Evolutionary conservation across 2,113 vertebrate genomes (phyloP), one percentile per base, ranked within the genome.

Genomic region (Guaruba guarouba): DNA sequence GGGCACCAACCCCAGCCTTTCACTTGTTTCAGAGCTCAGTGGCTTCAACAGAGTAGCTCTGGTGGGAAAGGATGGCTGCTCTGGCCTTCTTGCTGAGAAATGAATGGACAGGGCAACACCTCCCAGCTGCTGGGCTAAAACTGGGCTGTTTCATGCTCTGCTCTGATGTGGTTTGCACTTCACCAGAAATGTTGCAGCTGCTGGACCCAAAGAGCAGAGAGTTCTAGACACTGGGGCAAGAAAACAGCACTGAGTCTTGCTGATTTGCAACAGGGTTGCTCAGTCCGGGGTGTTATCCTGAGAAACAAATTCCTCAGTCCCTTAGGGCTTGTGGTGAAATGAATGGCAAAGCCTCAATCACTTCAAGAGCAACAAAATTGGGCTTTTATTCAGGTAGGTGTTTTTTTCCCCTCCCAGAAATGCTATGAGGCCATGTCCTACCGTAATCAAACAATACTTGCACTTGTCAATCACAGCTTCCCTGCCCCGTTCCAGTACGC

Each of bases 261-360:
- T 93, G 81, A 91, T 93, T 92, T 91, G 74, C 66, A 96, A 55
- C 86, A 86, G 59, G 23, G 63, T 79, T 95, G 55, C 73, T 84
- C 44, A 44, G 27, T 92, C 86, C 93, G 87, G 92, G 83, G 88
- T 90, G 88, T 92, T 95, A 95, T 89, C 92, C 92, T 96, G 93
- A 96, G 96, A 97, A 94, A 92, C 90, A 63, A 91, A 93, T 94
- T 95, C 77, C 59, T 67, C 52, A 82, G 62, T 69, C 86, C 96
- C 93, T 91, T 84, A 94, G 92, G 93, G 93, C 92, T 94, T 96
- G 92, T 87, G 93, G 92, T 93, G n/a, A 89, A 86, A 54, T 39
- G 80, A 96, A 96, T 95, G 96, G 92, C 95, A 97, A 92, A 95
- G 57, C 88, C 92, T 88, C 88, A 94, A 82, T 88, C 93, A 76